These are phyloP conservation scores for Blastobasis adustella DNA, from an alignment of 2,888 invertebrate genomes.

Conservation along the genomic window DNA sequence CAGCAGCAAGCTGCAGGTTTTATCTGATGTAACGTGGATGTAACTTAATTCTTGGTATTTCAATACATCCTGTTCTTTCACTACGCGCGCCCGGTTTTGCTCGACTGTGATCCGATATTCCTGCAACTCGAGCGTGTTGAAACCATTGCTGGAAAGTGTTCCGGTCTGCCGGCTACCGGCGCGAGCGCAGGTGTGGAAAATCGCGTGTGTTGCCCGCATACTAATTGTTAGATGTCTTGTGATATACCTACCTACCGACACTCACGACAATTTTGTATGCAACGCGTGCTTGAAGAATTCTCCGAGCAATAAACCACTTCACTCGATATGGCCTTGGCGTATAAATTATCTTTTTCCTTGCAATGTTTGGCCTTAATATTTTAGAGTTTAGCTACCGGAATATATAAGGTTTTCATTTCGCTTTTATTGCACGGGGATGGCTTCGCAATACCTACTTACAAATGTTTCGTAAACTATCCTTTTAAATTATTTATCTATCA, in stretches of 20 bases:
- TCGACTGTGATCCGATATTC: constrained; percentile 41
- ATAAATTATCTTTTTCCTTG: too few relatives aligned
- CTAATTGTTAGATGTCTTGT: constrained; percentile 1
- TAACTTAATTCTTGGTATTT: constrained; percentile 28
- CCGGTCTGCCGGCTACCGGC: constrained; percentile 30
- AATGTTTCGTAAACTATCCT: too few relatives aligned
- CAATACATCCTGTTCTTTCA: constrained; percentile 41
- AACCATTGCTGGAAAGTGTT: constrained; percentile 61
- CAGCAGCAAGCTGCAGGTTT: too few relatives aligned
- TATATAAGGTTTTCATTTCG: too few relatives aligned
- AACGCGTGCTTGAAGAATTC: not conserved
- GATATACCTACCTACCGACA: not conserved
- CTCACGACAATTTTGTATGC: constrained; percentile 5
- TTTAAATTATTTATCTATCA: too few relatives aligned
- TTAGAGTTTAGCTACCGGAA: too few relatives aligned
- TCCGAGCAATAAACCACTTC: too few relatives aligned
- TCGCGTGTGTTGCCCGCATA: constrained; percentile 20
- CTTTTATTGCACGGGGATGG: too few relatives aligned
- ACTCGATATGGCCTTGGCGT: too few relatives aligned
- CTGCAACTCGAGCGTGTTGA: constrained; percentile 50
- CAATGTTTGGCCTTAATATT: too few relatives aligned
- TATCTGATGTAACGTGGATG: constrained; percentile 9
- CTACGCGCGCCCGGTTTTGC: constrained; percentile 24
- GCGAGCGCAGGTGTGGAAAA: constrained; percentile 39
- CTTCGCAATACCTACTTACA: too few relatives aligned